Percentiles rank a stretch among this genome's conserved stretches.
Evolutionary conservation across 2,113 vertebrate species (phyloP).

Genomic region (Illadopsis cleaveri): DNA sequence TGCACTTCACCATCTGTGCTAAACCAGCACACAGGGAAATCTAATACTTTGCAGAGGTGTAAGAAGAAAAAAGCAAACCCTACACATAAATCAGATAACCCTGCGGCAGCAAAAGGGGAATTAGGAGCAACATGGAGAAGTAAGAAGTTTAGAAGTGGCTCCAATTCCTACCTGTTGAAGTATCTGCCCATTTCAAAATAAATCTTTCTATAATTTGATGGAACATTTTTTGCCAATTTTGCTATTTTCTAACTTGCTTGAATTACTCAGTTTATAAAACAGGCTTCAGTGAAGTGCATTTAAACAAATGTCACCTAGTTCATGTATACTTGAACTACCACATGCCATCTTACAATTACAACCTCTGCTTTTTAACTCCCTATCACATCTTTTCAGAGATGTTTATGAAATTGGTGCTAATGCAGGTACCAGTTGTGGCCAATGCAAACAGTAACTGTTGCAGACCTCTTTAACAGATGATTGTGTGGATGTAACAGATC

Average conservation of each 20-base stretch:
- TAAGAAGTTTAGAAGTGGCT: neutral
- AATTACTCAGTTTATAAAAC: neutral
- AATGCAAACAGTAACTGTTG: neutral
- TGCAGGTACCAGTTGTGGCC: neutral
- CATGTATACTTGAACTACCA: fast-evolving
- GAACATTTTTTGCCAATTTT: neutral
- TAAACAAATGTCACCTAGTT: neutral
- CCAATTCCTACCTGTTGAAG: neutral
- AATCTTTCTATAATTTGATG: neutral
- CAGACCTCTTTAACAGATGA: neutral
- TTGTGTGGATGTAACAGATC: neutral
- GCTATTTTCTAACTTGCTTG: neutral
- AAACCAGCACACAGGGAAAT: no score
- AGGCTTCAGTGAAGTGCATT: neutral
- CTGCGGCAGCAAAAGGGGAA: neutral
- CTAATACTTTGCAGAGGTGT: neutral
- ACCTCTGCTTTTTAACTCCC: neutral
- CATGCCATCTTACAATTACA: neutral
- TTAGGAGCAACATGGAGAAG: neutral
- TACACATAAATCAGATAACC: neutral
- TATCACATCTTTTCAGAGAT: neutral
- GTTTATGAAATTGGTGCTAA: neutral
- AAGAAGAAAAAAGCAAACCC: neutral
- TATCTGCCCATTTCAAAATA: neutral
- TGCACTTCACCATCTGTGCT: no score